Evolutionary conservation across 2,888 invertebrate species (phyloP), one percentile per base, ranked within the genome.

Genomic region (Eurytoma adleriae): DNA sequence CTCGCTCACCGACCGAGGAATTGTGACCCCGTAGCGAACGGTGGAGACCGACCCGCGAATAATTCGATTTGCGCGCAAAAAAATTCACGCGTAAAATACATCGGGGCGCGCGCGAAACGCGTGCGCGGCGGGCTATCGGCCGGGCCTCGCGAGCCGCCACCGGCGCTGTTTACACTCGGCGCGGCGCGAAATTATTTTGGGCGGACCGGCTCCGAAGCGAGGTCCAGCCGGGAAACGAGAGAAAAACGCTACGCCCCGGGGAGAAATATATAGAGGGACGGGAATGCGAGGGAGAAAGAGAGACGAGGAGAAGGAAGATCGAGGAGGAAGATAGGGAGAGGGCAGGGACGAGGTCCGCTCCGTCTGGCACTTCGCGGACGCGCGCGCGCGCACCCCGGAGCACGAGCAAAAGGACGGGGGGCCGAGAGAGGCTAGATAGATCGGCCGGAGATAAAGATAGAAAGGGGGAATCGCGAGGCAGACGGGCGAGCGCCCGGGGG

Each of bases 371-470:
- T 69, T 73, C 20, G 67, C 68, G 73, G 78, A 56, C 68, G 72
- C 68, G 68, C 59, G 72, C 68, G 68, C 59, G 27, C 20, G 30
- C 13, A 18, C 18, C 12, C 18, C 18, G 13, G 12, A 61, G 24
- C 24, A 18, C 62, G 62, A 64, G 40, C 62, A 64, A 64, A 64
- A 20, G 12, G 57, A 59, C 18, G 18, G 10, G 24, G 57, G 18
- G 57, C 57, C 57, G 18, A 10, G 18, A 18, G 61, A 13, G 62
- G 64, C 74, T 20, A 69, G 74, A 79, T 69, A 74, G 74, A 74
- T 70, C 69, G 73, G 54, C 20, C 59, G 24, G 40, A 75, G 79
- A 75, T 78, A 78, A 73, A 78, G 78, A 78, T 78, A 78, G 78
- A 78, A 78, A 66, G 61, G 72, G 40, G 40, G 67, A 40, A 71